These are phyloP conservation scores for Apamea monoglypha DNA, from an alignment of 2,888 invertebrate genomes.

Conservation along the genomic window DNA sequence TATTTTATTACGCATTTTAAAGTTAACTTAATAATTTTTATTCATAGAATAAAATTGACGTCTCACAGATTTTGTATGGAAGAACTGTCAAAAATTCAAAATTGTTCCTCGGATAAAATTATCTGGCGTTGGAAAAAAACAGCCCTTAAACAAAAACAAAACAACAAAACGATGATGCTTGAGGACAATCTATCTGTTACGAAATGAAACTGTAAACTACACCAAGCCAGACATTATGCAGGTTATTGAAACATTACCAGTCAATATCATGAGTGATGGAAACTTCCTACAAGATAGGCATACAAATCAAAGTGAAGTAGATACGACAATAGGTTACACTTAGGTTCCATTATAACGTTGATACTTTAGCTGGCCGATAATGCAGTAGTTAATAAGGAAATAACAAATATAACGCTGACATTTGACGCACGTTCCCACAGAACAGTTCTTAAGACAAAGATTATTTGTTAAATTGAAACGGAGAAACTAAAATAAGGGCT, in stretches of 20 bases:
- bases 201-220: not conserved
- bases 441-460: constrained; percentile 16
- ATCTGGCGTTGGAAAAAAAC: no score
- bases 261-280: constrained; percentile 1
- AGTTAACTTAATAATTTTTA: no score
- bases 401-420: constrained; percentile 62
- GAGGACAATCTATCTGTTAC: not conserved
- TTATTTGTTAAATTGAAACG: constrained; percentile 4
- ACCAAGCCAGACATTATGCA: not conserved
- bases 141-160: not conserved
- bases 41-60: no score
- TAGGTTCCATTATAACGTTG: constrained; percentile 13
- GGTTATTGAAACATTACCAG: not conserved
- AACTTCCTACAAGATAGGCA: constrained; percentile 8
- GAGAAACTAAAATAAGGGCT: not conserved
- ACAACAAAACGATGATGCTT: not conserved
- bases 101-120: no score
- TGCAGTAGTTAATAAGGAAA: constrained; percentile 66
- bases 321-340: constrained; percentile 26
- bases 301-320: constrained; percentile 22
- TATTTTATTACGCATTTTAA: no score
- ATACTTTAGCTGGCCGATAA: constrained; percentile 48
- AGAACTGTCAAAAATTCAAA: no score
- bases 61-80: no score
- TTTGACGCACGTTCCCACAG: constrained; percentile 38